A percentile compares a stretch with the other conserved stretches of the same genome.
Evolutionary conservation across 1,140 invertebrate genomes (phyloP).

Genomic region (Littorina saxatilis): DNA sequence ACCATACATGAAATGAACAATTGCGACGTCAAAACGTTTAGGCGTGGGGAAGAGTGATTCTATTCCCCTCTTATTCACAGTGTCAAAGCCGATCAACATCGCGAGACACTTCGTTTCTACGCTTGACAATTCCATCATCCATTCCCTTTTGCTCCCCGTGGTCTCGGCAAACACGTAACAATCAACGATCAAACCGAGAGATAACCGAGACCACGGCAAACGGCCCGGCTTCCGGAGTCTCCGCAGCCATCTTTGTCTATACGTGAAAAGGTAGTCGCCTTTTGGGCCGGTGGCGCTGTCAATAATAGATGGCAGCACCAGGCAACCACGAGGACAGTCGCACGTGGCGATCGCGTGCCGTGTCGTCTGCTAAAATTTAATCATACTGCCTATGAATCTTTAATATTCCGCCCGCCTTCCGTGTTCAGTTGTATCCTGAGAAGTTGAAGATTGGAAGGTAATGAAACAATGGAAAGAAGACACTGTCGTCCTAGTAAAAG

Average conservation of each 20-base stretch:
- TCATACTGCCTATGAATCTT: slow-evolving; percentile 36
- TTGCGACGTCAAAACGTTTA: too few relatives aligned
- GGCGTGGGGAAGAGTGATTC: too few relatives aligned
- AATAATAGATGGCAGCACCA: slow-evolving; percentile 37
- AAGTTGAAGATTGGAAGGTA: slow-evolving; percentile 12
- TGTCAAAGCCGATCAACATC: neutral
- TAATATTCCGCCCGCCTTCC: slow-evolving; percentile 24
- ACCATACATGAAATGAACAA: too few relatives aligned
- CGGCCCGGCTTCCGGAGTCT: too few relatives aligned
- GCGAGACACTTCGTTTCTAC: neutral
- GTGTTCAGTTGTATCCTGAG: slow-evolving; percentile 16
- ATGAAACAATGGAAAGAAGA: neutral
- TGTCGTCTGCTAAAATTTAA: slow-evolving; percentile 41
- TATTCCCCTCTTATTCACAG: too few relatives aligned
- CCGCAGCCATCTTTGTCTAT: slow-evolving; percentile 37
- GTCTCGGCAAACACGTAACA: slow-evolving; percentile 2
- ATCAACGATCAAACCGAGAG: slow-evolving; percentile 15
- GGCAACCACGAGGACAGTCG: slow-evolving; percentile 12
- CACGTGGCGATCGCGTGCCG: slow-evolving; percentile 29
- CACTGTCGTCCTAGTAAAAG: too few relatives aligned
- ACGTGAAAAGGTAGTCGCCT: slow-evolving; percentile 20
- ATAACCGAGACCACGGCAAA: slow-evolving; percentile 2
- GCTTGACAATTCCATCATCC: neutral
- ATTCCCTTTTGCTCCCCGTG: neutral
- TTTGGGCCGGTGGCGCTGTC: slow-evolving; percentile 24